These are phyloP conservation scores for Meloe dianella DNA, from an alignment of 2,888 invertebrate species.

Conservation along the genomic window DNA sequence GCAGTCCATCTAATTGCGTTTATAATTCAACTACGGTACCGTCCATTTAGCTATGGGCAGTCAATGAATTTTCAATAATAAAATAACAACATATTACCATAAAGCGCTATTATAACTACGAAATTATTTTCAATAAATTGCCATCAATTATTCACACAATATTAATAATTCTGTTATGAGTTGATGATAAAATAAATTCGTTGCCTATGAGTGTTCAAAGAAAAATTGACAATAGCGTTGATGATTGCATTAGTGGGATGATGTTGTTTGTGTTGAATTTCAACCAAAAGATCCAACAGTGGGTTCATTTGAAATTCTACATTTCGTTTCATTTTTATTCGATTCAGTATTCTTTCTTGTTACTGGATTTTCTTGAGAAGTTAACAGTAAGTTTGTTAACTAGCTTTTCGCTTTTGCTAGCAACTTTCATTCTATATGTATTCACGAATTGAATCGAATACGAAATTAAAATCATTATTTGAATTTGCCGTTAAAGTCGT, in stretches of 20 bases:
- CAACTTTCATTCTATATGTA: neutral
- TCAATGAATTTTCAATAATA: neutral
- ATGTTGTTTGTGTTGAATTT: neutral
- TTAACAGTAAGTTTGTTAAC: conserved; percentile 1
- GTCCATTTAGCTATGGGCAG: conserved; percentile 1
- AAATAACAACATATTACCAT: neutral
- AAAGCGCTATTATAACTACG: neutral
- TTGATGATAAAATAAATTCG: no score
- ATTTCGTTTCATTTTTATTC: neutral
- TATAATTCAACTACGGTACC: neutral
- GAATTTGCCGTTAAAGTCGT: neutral
- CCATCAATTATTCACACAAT: neutral
- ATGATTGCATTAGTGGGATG: neutral
- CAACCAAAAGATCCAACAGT: neutral
- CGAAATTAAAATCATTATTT: neutral
- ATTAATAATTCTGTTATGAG: no score
- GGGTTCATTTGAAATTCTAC: neutral
- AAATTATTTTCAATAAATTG: neutral
- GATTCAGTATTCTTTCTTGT: neutral
- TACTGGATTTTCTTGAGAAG: neutral
- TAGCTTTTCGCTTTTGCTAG: neutral
- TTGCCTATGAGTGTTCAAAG: no score
- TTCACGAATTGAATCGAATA: neutral
- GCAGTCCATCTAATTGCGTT: neutral
- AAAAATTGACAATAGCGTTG: no score